Conservation (phyloP, 2,797 vertebrate species). For the Gallinago solitaria region DNA sequence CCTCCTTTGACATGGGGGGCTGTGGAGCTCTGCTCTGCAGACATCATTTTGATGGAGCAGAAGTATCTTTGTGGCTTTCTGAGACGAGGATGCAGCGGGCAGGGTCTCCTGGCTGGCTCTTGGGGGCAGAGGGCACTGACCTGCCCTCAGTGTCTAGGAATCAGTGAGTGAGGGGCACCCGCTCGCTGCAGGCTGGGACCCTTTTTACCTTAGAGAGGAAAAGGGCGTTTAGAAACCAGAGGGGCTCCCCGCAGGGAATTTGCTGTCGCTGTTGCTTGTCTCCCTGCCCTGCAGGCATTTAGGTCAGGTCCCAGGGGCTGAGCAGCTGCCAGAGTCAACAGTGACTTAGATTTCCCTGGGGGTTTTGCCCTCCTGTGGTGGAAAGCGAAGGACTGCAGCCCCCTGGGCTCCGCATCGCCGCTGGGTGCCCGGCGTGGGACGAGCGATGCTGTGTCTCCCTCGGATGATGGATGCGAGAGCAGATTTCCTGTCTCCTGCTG, state of each 20-base stretch:
- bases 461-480: neutral
- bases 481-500: neutral
- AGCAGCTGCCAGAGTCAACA: neutral
- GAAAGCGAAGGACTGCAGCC: neutral
- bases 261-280: accelerated
- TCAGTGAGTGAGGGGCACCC: neutral
- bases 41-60: accelerated
- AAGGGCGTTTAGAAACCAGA: neutral
- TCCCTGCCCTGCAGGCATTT: accelerated
- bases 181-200: neutral
- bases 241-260: neutral
- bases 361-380: accelerated
- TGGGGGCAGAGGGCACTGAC: accelerated
- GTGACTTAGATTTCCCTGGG: accelerated
- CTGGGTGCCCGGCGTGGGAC: accelerated
- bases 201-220: neutral
- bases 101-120: neutral
- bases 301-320: neutral
- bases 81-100: accelerated
- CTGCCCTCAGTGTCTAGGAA: accelerated
- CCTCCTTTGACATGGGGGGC: neutral
- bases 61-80: neutral
- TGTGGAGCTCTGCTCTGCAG: neutral
- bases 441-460: neutral
- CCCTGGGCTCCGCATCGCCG: neutral